A percentile compares a stretch with the other conserved stretches of the same genome.
Evolutionary conservation across 2,113 vertebrate species (phyloP).

Genomic region (Nesospiza acunhae): DNA sequence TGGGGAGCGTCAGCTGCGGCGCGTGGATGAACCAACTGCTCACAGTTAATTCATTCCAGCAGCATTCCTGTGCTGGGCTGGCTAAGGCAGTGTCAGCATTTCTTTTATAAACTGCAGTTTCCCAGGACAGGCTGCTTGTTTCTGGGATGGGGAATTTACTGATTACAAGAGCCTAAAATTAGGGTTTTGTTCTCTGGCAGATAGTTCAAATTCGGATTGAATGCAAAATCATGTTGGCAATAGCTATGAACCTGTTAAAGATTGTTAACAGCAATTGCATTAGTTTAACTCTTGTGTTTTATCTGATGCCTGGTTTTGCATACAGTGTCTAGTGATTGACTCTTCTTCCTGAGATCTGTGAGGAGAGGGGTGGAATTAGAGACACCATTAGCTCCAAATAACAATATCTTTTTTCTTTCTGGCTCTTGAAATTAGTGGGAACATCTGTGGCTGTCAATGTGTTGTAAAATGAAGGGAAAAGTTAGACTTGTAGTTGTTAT

Average conservation of each 20-base stretch:
- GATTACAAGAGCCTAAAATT: neutral
- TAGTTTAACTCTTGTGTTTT: neutral
- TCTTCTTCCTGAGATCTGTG: neutral
- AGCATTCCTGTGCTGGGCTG: neutral
- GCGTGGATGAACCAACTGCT: neutral
- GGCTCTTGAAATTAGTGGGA: neutral
- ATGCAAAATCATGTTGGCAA: neutral
- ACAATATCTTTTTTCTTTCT: neutral
- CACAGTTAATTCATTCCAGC: neutral
- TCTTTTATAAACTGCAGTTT: slow-evolving; percentile 20
- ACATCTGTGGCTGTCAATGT: neutral
- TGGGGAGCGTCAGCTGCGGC: neutral
- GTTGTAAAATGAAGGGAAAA: neutral
- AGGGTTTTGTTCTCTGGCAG: neutral
- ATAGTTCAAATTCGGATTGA: neutral
- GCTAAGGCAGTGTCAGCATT: slow-evolving; percentile 20
- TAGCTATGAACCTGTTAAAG: neutral
- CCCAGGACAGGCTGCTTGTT: neutral
- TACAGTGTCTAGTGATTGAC: neutral
- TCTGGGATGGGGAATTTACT: neutral
- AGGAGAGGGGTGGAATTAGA: neutral
- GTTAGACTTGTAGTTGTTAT: neutral
- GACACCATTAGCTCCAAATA: neutral
- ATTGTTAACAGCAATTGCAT: neutral
- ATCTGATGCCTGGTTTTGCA: neutral